Evolutionary conservation across 2,113 vertebrate genomes (phyloP).

Genomic region (Trichechus manatus): DNA sequence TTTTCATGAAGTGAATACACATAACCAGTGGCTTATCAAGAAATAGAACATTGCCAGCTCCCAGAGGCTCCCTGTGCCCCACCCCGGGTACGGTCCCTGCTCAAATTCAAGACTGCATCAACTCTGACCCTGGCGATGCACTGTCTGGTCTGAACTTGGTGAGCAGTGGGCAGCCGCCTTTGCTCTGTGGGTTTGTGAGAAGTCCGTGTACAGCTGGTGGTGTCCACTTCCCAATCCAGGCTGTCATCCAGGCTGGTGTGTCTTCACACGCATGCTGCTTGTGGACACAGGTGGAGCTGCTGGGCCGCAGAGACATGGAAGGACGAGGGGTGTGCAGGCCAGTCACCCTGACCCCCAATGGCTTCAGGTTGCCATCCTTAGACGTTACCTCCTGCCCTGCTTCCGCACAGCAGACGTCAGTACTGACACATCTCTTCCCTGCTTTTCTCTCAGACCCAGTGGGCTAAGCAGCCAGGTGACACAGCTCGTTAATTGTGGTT

Average conservation of each 20-base stretch:
- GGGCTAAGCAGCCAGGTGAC: neutral
- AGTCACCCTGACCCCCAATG: fast-evolving
- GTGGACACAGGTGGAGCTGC: no score
- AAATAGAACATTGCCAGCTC: neutral
- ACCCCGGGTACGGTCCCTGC: neutral
- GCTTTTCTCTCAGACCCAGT: neutral
- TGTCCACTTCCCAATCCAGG: no score
- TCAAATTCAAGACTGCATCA: neutral
- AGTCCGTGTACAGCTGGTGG: no score
- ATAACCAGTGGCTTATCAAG: neutral
- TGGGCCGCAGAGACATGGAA: fast-evolving
- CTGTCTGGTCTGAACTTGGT: no score
- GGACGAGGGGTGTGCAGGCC: neutral
- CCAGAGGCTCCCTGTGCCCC: neutral
- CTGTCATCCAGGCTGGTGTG: no score
- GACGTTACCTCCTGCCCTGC: neutral
- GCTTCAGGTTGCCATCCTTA: neutral
- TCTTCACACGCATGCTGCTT: no score
- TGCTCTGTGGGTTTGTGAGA: no score
- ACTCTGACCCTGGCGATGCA: no score
- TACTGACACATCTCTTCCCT: neutral
- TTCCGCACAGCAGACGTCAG: neutral
- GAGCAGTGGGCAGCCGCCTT: no score
- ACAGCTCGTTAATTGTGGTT: neutral
- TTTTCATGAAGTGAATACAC: neutral